Conservation (phyloP, 2,113 vertebrate genomes). For the Microtus montanus region DNA sequence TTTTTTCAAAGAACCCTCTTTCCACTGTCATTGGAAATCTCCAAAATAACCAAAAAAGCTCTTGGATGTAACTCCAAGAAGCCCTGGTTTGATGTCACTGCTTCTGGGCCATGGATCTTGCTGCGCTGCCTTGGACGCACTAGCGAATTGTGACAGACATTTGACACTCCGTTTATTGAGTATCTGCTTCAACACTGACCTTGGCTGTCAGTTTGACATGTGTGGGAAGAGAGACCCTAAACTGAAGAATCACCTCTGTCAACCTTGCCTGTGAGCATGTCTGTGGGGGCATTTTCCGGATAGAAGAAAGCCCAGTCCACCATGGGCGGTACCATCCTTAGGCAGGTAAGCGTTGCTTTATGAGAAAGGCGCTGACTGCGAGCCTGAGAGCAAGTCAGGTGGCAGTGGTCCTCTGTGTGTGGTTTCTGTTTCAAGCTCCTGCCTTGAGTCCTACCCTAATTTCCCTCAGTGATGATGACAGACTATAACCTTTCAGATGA, state of each 20-base stretch:
- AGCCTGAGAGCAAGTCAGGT: background rate
- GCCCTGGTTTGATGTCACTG: background rate
- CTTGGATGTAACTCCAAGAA: background rate
- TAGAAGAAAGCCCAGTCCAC: background rate
- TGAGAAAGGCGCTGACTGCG: background rate
- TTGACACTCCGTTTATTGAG: background rate
- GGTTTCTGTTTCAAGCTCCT: background rate
- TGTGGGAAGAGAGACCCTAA: background rate
- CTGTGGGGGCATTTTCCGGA: background rate
- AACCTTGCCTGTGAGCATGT: no score
- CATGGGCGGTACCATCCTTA: background rate
- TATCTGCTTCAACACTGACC: background rate
- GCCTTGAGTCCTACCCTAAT: background rate
- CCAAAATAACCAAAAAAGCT: background rate
- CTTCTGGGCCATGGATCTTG: background rate
- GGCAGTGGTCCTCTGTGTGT: background rate
- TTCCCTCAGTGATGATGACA: background rate
- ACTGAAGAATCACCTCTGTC: background rate
- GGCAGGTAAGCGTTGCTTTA: background rate
- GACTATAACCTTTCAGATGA: background rate
- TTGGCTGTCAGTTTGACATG: background rate
- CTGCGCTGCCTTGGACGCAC: background rate
- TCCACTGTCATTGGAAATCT: background rate
- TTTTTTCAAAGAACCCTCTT: slow-evolving; percentile 10
- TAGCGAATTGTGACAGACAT: background rate